Conservation (phyloP, 1,140 invertebrate species). For the Mizuhopecten yessoensis region DNA sequence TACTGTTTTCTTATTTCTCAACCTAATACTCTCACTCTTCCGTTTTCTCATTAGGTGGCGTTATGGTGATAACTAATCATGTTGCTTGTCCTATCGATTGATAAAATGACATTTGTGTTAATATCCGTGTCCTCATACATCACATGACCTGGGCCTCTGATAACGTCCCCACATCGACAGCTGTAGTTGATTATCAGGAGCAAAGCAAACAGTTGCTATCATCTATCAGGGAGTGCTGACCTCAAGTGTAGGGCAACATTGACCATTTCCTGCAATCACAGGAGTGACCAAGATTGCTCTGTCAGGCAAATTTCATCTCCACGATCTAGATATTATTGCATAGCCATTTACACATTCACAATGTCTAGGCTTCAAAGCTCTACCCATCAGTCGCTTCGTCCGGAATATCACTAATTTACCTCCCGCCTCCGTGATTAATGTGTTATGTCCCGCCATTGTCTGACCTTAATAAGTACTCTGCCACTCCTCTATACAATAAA, state of each 20-base stretch:
- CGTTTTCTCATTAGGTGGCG: neutral
- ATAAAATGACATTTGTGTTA: neutral
- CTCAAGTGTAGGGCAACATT: neutral
- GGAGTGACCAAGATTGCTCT: neutral
- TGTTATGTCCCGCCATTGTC: too few relatives aligned
- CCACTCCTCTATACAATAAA: too few relatives aligned
- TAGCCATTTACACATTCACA: too few relatives aligned
- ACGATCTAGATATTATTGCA: too few relatives aligned
- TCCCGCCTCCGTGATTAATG: too few relatives aligned
- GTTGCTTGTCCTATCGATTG: neutral
- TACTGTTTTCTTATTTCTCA: too few relatives aligned
- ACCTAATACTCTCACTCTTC: too few relatives aligned
- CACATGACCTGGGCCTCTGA: neutral
- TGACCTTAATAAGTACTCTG: too few relatives aligned
- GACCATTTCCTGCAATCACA: neutral
- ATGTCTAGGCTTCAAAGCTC: too few relatives aligned
- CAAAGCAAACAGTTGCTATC: neutral
- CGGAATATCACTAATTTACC: too few relatives aligned
- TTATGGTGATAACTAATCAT: neutral
- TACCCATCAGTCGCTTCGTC: too few relatives aligned
- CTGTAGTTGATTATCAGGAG: neutral
- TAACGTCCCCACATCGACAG: neutral
- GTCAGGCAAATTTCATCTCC: too few relatives aligned
- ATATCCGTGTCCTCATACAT: neutral
- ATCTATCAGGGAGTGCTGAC: neutral